These are phyloP conservation scores for Charina bottae DNA, from an alignment of 2,113 vertebrate species.

Conservation along the genomic window DNA sequence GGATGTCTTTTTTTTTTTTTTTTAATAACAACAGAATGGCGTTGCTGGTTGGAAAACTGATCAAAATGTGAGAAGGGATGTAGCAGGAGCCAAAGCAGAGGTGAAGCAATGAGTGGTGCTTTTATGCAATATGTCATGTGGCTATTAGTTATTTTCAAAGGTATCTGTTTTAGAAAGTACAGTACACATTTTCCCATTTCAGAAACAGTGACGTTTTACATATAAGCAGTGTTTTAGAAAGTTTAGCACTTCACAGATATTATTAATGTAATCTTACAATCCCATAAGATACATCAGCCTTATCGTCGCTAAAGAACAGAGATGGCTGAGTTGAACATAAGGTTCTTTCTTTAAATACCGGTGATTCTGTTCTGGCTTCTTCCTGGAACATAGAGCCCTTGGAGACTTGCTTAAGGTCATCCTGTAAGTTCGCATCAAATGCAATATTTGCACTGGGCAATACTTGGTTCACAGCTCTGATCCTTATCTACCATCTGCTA, in stretches of 20 bases:
- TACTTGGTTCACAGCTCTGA: constrained; percentile 5
- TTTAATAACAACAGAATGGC: constrained; percentile 24
- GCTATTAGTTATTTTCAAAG: constrained; percentile 7
- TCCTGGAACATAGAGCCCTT: neutral
- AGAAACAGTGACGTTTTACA: neutral
- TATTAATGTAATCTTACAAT: neutral
- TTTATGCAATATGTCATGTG: neutral
- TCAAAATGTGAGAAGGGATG: constrained; percentile 4
- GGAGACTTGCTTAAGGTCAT: neutral
- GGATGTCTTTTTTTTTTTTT: neutral
- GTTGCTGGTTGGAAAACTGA: constrained; percentile 2
- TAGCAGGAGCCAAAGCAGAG: constrained; percentile 11
- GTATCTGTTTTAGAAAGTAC: neutral
- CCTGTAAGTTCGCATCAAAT: neutral
- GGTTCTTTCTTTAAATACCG: neutral
- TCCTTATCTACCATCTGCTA: neutral
- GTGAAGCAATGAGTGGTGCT: constrained; percentile 13
- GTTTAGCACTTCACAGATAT: neutral
- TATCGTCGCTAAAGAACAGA: neutral
- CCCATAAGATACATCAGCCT: neutral
- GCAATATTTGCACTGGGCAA: neutral
- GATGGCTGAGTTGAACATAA: neutral
- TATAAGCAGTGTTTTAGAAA: neutral
- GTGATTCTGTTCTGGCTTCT: neutral
- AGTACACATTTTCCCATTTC: neutral